Percentiles rank a stretch among this genome's conserved stretches.
phyloP scores from a whole-genome alignment of 2,797 vertebrate species.

The Bradypodion ventrale region DNA sequence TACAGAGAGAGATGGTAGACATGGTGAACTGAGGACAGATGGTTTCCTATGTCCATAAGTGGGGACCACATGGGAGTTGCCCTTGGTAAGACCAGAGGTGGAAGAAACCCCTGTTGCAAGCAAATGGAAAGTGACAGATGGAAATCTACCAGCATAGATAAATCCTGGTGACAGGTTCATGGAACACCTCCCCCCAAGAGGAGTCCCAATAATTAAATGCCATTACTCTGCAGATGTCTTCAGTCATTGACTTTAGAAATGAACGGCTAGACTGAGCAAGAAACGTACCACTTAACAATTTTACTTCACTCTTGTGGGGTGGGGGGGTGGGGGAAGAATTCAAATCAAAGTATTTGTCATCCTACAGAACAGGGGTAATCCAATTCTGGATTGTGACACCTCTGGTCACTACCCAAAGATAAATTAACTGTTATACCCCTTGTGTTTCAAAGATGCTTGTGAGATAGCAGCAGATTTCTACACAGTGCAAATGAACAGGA shows the following conservation, averaged over 20 bases:
- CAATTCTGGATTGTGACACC: too few species aligned
- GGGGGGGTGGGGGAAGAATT: too few species aligned
- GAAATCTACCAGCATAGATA: conserved; percentile 44
- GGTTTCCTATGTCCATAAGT: background rate
- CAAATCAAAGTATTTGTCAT: too few species aligned
- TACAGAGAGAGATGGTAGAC: fast-evolving
- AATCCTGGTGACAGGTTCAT: conserved; percentile 57
- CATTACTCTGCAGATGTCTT: conserved; percentile 44
- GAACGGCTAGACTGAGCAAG: background rate
- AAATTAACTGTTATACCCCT: background rate
- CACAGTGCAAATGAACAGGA: background rate
- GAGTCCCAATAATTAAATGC: conserved; percentile 61
- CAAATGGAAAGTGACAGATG: conserved; percentile 54
- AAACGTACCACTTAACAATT: background rate
- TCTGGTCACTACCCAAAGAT: background rate
- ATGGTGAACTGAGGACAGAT: background rate
- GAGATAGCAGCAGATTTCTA: background rate
- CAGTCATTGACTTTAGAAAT: conserved; percentile 1
- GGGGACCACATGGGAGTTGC: conserved; percentile 18
- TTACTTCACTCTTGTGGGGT: background rate
- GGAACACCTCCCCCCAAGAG: conserved; percentile 41
- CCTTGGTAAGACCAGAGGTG: background rate
- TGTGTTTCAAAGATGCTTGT: background rate
- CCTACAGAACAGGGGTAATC: background rate
- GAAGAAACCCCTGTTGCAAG: conserved; percentile 28